A percentile compares a stretch with the other conserved stretches of the same genome.
Conservation (phyloP, 2,888 invertebrate species). For the Cylloceria caligata region DNA sequence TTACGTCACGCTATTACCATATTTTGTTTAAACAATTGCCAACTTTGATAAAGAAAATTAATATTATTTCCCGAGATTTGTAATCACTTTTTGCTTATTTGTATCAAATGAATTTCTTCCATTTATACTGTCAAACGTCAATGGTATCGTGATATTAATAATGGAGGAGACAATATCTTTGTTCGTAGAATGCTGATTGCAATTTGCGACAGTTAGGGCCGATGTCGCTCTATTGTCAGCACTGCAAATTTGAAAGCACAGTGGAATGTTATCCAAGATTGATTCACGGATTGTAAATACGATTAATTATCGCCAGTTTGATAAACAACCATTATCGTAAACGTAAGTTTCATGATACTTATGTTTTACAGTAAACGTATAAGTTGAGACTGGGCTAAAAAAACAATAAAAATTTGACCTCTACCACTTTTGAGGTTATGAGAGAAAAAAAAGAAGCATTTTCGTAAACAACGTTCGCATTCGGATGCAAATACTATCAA, state of each 20-base stretch:
- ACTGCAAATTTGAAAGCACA: slow-evolving; percentile 64
- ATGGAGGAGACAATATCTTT: background rate
- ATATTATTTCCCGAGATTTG: background rate
- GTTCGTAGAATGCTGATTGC: background rate
- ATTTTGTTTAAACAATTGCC: slow-evolving; percentile 56
- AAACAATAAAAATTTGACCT: slow-evolving; percentile 31
- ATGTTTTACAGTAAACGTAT: background rate
- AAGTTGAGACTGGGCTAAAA: slow-evolving; percentile 38
- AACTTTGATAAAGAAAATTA: slow-evolving; percentile 26
- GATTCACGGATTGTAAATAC: slow-evolving; percentile 14
- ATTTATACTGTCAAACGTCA: background rate
- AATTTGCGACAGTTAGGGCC: background rate
- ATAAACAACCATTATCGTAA: background rate
- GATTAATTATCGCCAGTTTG: slow-evolving; percentile 28
- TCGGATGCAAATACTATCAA: slow-evolving; percentile 11
- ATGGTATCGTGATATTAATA: background rate
- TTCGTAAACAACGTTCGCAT: slow-evolving; percentile 57
- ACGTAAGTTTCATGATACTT: slow-evolving; percentile 45
- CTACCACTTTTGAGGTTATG: slow-evolving; percentile 70
- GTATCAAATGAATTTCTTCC: background rate
- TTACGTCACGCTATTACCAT: slow-evolving; percentile 64
- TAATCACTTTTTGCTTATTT: background rate
- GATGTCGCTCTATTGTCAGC: slow-evolving; percentile 51
- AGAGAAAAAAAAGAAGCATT: slow-evolving; percentile 6
- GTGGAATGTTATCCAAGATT: slow-evolving; percentile 48